phyloP scores from a whole-genome alignment of 2,888 invertebrate species.

The Dryobota labecula region DNA sequence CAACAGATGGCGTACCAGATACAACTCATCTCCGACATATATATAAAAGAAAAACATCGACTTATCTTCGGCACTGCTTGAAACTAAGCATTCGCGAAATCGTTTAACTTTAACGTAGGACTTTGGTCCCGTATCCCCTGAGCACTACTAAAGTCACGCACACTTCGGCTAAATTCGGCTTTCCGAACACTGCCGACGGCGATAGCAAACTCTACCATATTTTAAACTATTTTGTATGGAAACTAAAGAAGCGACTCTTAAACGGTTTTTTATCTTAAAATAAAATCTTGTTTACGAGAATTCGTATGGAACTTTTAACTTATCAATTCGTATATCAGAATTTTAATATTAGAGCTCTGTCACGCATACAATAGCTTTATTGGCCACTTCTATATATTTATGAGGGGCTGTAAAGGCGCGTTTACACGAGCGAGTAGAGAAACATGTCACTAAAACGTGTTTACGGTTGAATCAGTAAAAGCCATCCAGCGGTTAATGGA shows the following conservation, averaged over 20 bases:
- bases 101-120: constrained; percentile 44
- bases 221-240: constrained; percentile 19
- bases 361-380: constrained; percentile 59
- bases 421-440: constrained; percentile 26
- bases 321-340: constrained; percentile 53
- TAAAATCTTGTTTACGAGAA: constrained; percentile 51
- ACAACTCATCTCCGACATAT: too few relatives aligned
- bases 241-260: constrained; percentile 10
- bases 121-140: constrained; percentile 15
- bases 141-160: constrained; percentile 30
- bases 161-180: constrained; percentile 38
- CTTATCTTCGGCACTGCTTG: constrained; percentile 31
- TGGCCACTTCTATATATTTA: constrained; percentile 54
- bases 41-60: constrained; percentile 19
- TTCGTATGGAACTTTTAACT: constrained; percentile 39
- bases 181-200: constrained; percentile 41
- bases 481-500: constrained; percentile 33
- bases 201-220: constrained; percentile 23
- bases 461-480: constrained; percentile 45
- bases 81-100: constrained; percentile 51
- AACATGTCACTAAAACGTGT: constrained; percentile 33
- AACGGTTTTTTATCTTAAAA: constrained; percentile 48
- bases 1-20: too few relatives aligned
- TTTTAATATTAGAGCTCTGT: constrained; percentile 43
- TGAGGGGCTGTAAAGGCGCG: constrained; percentile 31